Base-by-base conservation (phyloP, 2,797 vertebrate genomes). In the Sebastes trivittatus region DNA sequence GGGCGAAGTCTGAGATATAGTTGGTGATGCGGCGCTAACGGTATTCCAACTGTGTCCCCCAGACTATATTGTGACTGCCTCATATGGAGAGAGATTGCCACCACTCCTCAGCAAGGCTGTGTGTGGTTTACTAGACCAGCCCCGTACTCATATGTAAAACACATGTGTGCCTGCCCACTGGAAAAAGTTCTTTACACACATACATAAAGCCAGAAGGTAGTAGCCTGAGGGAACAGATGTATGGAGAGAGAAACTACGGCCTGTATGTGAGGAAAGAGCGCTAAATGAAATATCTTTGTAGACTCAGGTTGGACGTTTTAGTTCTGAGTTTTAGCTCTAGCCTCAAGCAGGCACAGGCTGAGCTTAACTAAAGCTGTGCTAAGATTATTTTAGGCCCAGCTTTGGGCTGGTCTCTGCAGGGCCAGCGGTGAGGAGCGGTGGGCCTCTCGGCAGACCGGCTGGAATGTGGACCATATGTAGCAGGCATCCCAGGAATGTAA, bases 381-480 rank as follows among this genome's bases (percentile, higher is more conserved):
- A 60, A 86, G 91, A 82, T 87, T 78, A 84, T 88, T 92, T 88
- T 84, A 77, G 83, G 78, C 75, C 75, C 76, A 29, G 79, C 75
- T 87, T 72, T 84, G 90, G 93, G 92, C 88, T 92, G 90, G 93
- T 93, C 92, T 93, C 92, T 89, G 94, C 94, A 94, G 95, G 95
- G 96, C 96, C 94, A 83, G 93, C 61, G 86, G 92, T 87, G 93
- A 96, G 94, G 94, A 96, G 95, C 86, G 70, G 86, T 92, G 94
- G 95, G 96, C 96, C 96, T 96, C 96, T 96, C 90, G 77, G 94
- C 96, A 97, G 96, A 97, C 96, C 83, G 91, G 94, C 94, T 95
- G 97, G 97, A 98, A 99, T 98, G 97, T 97, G 94, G 96, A 97
- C 97, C 97, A 98, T 97, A 98, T 98, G 98, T 97, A 97, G 96